Conservation (phyloP, 2,888 invertebrate species). For the Eumerus sabulonum region DNA sequence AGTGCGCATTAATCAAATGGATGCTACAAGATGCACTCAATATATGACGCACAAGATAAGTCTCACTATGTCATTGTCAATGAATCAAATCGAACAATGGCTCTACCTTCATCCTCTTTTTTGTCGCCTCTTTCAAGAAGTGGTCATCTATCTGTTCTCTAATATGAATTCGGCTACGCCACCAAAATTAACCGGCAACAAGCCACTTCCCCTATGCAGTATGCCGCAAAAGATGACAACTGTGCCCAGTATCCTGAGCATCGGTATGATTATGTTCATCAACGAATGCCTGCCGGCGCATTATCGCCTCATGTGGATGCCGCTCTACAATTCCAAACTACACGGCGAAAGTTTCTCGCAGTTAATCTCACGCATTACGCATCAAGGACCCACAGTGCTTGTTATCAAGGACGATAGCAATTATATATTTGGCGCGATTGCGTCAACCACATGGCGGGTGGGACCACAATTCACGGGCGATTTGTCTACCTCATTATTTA, state of each 20-base stretch:
- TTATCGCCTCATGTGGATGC: conserved; percentile 87
- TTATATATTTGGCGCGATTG: conserved; percentile 92
- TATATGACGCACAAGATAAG: background rate
- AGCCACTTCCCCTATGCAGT: conserved; percentile 17
- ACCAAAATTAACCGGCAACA: conserved; percentile 33
- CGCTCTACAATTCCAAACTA: conserved; percentile 88
- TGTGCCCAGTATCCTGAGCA: conserved; percentile 79
- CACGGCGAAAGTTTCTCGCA: conserved; percentile 93
- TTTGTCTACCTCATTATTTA: conserved; percentile 88
- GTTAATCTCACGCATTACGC: conserved; percentile 84
- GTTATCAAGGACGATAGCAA: conserved; percentile 88
- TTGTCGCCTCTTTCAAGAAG: conserved; percentile 80
- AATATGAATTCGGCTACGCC: conserved; percentile 71
- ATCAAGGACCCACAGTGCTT: conserved; percentile 88
- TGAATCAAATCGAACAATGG: conserved; percentile 75
- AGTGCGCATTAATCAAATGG: background rate
- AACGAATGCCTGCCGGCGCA: conserved; percentile 87
- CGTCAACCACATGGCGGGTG: conserved; percentile 85
- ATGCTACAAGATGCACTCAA: background rate
- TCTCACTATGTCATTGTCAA: background rate
- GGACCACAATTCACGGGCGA: conserved; percentile 86
- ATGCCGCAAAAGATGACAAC: no score
- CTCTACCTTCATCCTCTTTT: conserved; percentile 80
- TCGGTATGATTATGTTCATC: conserved; percentile 87
- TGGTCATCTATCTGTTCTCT: conserved; percentile 80